A percentile compares a stretch with the other conserved stretches of the same genome.
phyloP scores from a whole-genome alignment of 2,888 invertebrate species.

The Augiades crinisus region DNA sequence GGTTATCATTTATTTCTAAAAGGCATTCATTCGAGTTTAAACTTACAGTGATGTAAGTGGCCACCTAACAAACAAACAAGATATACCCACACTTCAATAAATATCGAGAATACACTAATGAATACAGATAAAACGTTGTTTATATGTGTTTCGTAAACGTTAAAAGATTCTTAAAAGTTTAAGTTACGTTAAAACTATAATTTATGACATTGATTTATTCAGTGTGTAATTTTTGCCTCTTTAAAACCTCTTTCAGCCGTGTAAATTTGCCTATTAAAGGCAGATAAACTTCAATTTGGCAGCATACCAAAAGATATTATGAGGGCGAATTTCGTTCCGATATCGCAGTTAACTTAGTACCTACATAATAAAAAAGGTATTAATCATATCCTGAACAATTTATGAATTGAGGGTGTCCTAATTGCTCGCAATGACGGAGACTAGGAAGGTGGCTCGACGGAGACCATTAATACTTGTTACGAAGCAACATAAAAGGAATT shows the following conservation, averaged over 20 bases:
- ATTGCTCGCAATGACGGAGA: slow-evolving; percentile 65
- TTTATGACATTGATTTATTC: neutral
- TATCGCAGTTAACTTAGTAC: slow-evolving; percentile 23
- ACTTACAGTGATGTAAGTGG: no score
- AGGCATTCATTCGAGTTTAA: no score
- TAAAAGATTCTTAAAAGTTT: no score
- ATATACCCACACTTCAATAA: no score
- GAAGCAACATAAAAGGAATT: slow-evolving; percentile 63
- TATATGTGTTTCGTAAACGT: no score
- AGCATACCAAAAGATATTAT: slow-evolving; percentile 23
- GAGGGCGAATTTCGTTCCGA: slow-evolving; percentile 15
- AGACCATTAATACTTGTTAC: slow-evolving; percentile 67
- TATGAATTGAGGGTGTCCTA: slow-evolving; percentile 54
- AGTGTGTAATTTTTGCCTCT: slow-evolving; percentile 4
- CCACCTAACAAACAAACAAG: no score
- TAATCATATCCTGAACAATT: slow-evolving; percentile 57
- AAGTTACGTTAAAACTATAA: no score
- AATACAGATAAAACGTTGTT: no score
- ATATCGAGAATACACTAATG: no score
- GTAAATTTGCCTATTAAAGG: slow-evolving; percentile 19
- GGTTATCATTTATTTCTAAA: no score
- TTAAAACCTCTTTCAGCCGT: slow-evolving; percentile 11
- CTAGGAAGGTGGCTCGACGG: slow-evolving; percentile 45
- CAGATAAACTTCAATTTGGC: slow-evolving; percentile 22
- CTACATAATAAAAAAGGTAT: slow-evolving; percentile 47